Percentiles rank a stretch among this genome's conserved stretches.
phyloP scores from a whole-genome alignment of 2,113 vertebrate species.

The Aphyosemion australe region DNA sequence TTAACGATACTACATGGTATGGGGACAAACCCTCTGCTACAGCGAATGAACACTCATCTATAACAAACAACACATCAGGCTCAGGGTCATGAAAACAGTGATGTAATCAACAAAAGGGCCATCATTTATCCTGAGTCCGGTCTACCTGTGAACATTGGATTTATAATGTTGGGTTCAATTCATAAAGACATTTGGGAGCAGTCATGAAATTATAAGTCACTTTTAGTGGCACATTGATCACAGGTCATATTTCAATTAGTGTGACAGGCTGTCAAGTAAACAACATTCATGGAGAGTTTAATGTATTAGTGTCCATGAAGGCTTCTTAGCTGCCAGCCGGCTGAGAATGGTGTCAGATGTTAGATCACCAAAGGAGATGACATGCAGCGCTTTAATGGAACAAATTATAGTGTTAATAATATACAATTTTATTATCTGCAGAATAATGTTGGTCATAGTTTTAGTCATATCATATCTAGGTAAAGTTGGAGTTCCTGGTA shows the following conservation, averaged over 20 bases:
- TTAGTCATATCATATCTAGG: too few relatives aligned
- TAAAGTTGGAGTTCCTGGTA: too few relatives aligned
- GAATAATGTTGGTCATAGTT: too few relatives aligned
- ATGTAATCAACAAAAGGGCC: not conserved
- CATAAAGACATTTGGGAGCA: constrained; percentile 2
- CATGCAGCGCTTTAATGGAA: too few relatives aligned
- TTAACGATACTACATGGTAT: too few relatives aligned
- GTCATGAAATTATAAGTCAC: constrained; percentile 1
- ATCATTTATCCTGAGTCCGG: not conserved
- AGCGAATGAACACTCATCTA: too few relatives aligned
- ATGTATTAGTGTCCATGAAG: not conserved
- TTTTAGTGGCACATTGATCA: not conserved
- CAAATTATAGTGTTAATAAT: too few relatives aligned
- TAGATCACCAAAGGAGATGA: not conserved
- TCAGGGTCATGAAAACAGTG: not conserved
- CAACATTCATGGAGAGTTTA: not conserved
- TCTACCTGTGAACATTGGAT: not conserved
- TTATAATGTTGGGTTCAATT: not conserved
- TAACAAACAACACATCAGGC: not conserved
- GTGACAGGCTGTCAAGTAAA: constrained; percentile 8
- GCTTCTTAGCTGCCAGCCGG: not conserved
- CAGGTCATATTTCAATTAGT: not conserved
- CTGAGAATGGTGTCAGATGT: not conserved
- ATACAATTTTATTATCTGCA: too few relatives aligned
- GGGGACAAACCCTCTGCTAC: too few relatives aligned